These are phyloP conservation scores for Epinephelus coioides DNA, from an alignment of 2,797 vertebrate species.

Conservation along the genomic window DNA sequence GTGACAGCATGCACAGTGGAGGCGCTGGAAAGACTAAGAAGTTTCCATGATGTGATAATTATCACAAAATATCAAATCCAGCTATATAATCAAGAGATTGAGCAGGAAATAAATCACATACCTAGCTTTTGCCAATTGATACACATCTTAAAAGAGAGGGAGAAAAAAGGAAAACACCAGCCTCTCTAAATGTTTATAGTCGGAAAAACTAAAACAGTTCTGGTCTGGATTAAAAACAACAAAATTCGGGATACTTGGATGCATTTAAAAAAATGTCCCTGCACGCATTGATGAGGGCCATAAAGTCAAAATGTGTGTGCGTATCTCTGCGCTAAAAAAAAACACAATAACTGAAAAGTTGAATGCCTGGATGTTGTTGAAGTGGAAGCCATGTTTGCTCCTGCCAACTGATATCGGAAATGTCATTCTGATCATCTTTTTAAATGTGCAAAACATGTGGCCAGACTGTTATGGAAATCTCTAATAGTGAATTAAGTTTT, in stretches of 20 bases:
- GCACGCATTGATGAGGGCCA: not conserved
- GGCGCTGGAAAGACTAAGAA: constrained; percentile 24
- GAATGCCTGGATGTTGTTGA: not conserved
- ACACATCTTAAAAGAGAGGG: constrained; percentile 4
- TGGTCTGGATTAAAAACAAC: constrained; percentile 14
- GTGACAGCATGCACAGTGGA: constrained; percentile 7
- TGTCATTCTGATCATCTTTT: not conserved
- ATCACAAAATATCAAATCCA: constrained; percentile 32
- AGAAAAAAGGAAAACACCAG: not conserved
- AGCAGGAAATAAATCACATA: constrained; percentile 30
- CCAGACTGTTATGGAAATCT: not conserved
- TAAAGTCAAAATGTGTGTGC: not conserved
- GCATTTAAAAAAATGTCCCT: not conserved
- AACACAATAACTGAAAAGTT: not conserved
- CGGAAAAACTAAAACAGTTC: constrained; percentile 1
- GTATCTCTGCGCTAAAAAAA: not conserved
- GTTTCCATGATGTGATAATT: constrained; percentile 49
- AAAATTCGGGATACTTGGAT: not conserved
- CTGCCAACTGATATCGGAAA: not conserved
- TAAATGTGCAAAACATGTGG: constrained; percentile 27
- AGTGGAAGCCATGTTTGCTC: not conserved
- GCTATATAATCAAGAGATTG: constrained; percentile 28
- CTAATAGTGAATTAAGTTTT: not conserved
- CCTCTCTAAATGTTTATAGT: not conserved
- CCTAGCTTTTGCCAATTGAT: not conserved